Evolutionary conservation across 2,113 vertebrate species (phyloP).

Genomic region (Myodes glareolus): DNA sequence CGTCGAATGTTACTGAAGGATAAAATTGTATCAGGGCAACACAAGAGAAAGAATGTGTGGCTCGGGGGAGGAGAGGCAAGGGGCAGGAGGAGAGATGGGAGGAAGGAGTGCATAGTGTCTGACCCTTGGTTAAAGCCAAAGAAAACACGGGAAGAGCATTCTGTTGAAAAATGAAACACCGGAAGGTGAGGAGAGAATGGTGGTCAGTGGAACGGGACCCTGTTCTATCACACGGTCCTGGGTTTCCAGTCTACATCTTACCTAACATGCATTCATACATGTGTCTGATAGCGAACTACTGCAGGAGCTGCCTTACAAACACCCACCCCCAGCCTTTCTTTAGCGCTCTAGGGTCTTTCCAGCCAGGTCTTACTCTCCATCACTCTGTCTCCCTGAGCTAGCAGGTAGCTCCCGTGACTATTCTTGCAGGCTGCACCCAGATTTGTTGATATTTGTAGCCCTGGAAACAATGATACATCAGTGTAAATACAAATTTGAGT

Average conservation of each 20-base stretch:
- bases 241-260: background rate
- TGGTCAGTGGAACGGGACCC: background rate
- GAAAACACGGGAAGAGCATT: background rate
- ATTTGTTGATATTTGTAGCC: slow-evolving; percentile 51
- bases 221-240: background rate
- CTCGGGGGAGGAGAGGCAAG: background rate
- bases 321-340: background rate
- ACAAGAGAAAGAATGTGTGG: background rate
- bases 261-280: background rate
- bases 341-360: background rate
- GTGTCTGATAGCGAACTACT: background rate
- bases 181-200: background rate
- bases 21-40: background rate
- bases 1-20: background rate
- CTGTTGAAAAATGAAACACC: background rate
- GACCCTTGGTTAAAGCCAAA: background rate
- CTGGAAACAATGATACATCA: slow-evolving; percentile 22
- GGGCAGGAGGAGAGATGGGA: background rate
- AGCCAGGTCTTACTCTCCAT: background rate
- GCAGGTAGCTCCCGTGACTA: background rate
- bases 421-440: slow-evolving; percentile 21
- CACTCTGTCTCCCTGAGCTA: background rate
- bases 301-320: background rate
- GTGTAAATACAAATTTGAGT: slow-evolving; percentile 57
- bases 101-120: background rate